Evolutionary conservation across 1,140 invertebrate species (phyloP).

Genomic region (Hycleus cichorii): DNA sequence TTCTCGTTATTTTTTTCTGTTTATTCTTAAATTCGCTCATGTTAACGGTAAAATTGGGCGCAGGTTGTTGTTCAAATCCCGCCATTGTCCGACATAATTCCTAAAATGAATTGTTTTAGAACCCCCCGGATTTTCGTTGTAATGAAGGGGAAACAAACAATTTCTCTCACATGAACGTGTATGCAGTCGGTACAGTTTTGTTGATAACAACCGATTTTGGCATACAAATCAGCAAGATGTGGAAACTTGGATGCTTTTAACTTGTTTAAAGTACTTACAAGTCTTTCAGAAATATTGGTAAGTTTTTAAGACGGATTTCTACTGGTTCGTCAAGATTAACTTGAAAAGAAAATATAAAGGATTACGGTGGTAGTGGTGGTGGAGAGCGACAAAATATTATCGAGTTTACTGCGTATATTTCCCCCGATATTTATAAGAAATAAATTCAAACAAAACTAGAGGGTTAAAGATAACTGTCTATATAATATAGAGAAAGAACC

Average conservation of each 20-base stretch:
- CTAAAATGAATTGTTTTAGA: conserved; percentile 15
- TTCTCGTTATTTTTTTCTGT: too few species aligned
- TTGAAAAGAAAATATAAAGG: too few species aligned
- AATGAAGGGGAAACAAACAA: conserved; percentile 5
- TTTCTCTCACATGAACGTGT: not conserved
- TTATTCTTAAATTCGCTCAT: not conserved
- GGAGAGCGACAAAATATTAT: too few species aligned
- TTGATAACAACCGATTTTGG: not conserved
- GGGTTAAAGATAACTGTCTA: too few species aligned
- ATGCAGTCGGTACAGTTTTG: not conserved
- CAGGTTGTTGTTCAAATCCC: conserved; percentile 12
- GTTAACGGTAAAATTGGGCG: not conserved
- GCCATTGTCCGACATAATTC: conserved; percentile 9
- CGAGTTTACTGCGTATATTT: too few species aligned
- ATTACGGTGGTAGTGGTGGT: too few species aligned
- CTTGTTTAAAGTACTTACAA: not conserved
- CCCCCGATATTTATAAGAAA: too few species aligned
- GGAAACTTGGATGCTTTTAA: not conserved
- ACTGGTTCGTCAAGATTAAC: not conserved
- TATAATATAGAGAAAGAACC: too few species aligned
- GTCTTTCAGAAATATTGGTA: conserved; percentile 8
- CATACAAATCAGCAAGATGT: not conserved
- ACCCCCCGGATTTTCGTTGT: conserved; percentile 7
- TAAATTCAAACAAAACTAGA: too few species aligned
- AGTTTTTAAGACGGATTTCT: conserved; percentile 3